Conservation (phyloP, 2,113 vertebrate species). For the Himantopus leucocephalus region DNA sequence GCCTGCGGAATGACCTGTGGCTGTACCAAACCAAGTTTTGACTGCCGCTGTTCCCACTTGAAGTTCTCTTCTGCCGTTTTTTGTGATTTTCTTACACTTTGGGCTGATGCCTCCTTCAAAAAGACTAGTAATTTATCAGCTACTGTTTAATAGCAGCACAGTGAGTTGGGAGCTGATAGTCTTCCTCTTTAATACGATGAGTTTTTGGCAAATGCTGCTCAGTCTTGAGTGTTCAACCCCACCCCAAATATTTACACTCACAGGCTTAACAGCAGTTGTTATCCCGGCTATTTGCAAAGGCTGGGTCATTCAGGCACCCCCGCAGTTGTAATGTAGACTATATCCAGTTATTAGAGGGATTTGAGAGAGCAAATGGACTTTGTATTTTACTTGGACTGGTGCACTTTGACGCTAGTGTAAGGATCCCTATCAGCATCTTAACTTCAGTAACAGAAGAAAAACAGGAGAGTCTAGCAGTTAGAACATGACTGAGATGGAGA, state of each 20-base stretch:
- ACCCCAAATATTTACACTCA: background rate
- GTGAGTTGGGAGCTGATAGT: background rate
- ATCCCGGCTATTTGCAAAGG: background rate
- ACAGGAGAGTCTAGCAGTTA: background rate
- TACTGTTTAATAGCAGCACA: background rate
- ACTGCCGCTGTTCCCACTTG: background rate
- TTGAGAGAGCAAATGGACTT: background rate
- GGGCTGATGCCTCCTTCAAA: background rate
- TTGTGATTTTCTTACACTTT: background rate
- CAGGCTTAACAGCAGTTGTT: background rate
- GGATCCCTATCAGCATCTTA: background rate
- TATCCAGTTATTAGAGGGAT: background rate
- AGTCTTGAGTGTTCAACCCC: background rate
- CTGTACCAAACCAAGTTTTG: background rate
- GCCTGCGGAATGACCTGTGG: background rate
- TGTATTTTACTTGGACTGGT: background rate
- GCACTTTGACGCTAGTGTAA: background rate
- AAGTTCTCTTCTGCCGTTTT: background rate
- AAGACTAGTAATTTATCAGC: background rate
- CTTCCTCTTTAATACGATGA: background rate
- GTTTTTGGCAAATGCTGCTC: background rate
- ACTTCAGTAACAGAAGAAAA: background rate
- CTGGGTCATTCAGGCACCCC: background rate
- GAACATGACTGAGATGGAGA: background rate
- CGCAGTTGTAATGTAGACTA: background rate